Evolutionary conservation across 2,113 vertebrate species (phyloP), one percentile per base, ranked within the genome.

Genomic region (Panthera uncia): DNA sequence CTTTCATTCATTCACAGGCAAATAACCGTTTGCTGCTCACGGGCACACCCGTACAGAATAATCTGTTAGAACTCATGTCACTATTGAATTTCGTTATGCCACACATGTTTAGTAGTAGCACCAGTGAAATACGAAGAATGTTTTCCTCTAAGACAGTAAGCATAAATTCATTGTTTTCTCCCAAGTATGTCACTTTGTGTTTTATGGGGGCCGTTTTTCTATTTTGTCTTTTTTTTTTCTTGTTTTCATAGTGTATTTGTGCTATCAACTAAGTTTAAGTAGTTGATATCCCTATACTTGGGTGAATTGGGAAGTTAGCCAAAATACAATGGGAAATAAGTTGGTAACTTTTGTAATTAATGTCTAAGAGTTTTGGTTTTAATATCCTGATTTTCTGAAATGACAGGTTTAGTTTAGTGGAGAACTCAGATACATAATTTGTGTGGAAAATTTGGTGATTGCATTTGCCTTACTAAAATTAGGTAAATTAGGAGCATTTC

Each of bases 1-100:
- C 65, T 36, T 96, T 95, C 8, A 23, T 61, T 23, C 5, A 29
- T 78, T 94, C 97, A 82, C 81, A 99, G 99, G 99, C 99, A 41
- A 98, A 99, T 98, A 99, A 99, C 98, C 99, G 99, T 33, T 97
- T 99, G 94, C 99, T 99, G 96, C 98, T 99, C 45, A 99, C 99
- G 0, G 99, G 99, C 80, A 99, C 99, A 92, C 99, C 99, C 0
- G 98, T 99, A 92, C 99, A 99, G 98, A 99, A 99, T 98, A 99
- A 99, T 96, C 98, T 99, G 4, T 97, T 99, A 93, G 99, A 99
- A 93, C 98, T 99, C 79, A 99, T 99, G 99, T 99, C 99, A 3
- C 99, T 99, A 27, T 97, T 99, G 93, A 99, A 99, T 98, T 99
- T 99, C 98, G 99, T 99, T 90, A 99, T 99, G 99, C 99, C 99